Evolutionary conservation across 2,797 vertebrate genomes (phyloP), one percentile per base, ranked within the genome.

Genomic region (Synaphobranchus kaupii): DNA sequence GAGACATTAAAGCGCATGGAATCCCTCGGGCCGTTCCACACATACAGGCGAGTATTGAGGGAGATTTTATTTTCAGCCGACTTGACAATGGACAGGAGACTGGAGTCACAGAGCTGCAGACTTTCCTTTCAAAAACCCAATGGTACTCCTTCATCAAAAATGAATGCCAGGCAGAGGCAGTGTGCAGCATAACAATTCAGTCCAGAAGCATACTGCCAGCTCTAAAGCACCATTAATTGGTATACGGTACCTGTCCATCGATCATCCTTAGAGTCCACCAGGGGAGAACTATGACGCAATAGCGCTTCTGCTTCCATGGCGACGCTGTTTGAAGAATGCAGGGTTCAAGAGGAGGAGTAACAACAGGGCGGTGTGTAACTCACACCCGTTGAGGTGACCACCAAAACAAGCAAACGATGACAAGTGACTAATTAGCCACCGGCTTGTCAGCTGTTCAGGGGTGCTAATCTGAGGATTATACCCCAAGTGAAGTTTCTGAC

Each of bases 61-160:
- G 76, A 50, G 9, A 80, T 80, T 78, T 44, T 39, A 78, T 78
- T 78, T 80, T n/a, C 47, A 48, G 76, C 76, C 22, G 44, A 44
- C 76, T 44, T 80, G 76, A 48, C 76, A 48, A 80, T 80, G 47
- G 48, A 80, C 76, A 80, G 47, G 76, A 80, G 76, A 80, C 76
- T 48, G 76, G 76, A 80, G 76, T 80, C 76, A 80, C 76, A 80
- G 76, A 47, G 71, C 47, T 25, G 76, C 76, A 48, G 76, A 50
- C 76, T 80, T 39, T 80, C 76, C 76, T 80, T 80, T 80, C 76
- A 80, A 80, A 80, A 80, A 44, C 76, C 76, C 76, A 80, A 44
- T 80, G 76, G 76, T 80, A 25, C 76, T 20, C 44, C 76, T 80
- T 80, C 76, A 80, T 80, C 76, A 80, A 80, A 80, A 80, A 80